Conservation (phyloP, 2,888 invertebrate genomes). For the Melanophora roralis region DNA sequence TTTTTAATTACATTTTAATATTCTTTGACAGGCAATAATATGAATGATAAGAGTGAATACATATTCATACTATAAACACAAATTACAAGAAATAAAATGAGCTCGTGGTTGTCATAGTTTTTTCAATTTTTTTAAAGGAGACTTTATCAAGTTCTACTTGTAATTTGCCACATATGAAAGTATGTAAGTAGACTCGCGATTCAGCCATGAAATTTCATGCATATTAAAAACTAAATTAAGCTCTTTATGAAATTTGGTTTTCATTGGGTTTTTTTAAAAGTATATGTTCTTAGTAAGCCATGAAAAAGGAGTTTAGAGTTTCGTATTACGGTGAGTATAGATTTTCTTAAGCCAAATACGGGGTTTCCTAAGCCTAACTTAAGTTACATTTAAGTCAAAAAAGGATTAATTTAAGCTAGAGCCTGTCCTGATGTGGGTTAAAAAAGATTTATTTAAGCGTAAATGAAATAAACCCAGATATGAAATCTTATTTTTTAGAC, state of each 20-base stretch:
- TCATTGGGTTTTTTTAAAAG: conserved; percentile 25
- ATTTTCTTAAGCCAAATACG: too few species aligned
- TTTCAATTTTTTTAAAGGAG: conserved; percentile 15
- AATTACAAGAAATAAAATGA: conserved; percentile 28
- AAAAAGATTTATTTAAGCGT: too few species aligned
- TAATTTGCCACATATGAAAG: background rate
- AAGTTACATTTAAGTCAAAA: too few species aligned
- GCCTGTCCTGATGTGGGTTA: too few species aligned
- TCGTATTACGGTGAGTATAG: too few species aligned
- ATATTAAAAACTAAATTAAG: conserved; percentile 20
- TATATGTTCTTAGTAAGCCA: background rate
- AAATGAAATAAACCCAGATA: too few species aligned
- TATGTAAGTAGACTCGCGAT: background rate
- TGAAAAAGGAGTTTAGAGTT: background rate
- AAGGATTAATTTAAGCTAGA: too few species aligned
- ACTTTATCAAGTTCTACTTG: background rate
- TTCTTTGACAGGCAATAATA: conserved; percentile 46
- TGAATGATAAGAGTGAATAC: conserved; percentile 47
- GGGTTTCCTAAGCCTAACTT: too few species aligned
- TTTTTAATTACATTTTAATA: conserved; percentile 13
- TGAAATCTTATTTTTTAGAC: too few species aligned
- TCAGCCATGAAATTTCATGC: conserved; percentile 18
- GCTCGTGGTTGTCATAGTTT: conserved; percentile 8
- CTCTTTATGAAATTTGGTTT: conserved; percentile 28
- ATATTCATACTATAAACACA: background rate